These are phyloP conservation scores for Plusia festucae DNA, from an alignment of 2,888 invertebrate genomes.

Conservation along the genomic window DNA sequence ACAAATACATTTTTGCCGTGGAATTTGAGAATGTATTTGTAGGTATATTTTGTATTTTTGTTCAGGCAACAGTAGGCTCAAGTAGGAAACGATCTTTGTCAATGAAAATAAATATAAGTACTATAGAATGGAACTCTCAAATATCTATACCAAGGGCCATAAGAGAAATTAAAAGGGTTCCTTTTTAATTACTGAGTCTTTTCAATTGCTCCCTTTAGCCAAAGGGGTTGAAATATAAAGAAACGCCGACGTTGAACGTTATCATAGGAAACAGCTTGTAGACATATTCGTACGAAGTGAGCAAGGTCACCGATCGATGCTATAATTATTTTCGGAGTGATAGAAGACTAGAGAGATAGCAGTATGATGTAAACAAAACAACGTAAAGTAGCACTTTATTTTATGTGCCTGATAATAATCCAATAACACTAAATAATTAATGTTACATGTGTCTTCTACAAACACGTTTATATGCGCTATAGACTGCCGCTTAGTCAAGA, in stretches of 20 bases:
- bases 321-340: background rate
- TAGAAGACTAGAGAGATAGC: background rate
- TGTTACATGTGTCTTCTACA: too few relatives aligned
- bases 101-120: too few relatives aligned
- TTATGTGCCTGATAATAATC: too few relatives aligned
- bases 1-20: too few relatives aligned
- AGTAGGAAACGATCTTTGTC: background rate
- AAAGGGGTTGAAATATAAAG: conserved; percentile 21
- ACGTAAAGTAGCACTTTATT: background rate
- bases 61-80: background rate
- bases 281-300: conserved; percentile 16
- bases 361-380: background rate
- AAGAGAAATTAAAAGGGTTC: conserved; percentile 36
- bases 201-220: conserved; percentile 46
- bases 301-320: background rate
- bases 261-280: conserved; percentile 14
- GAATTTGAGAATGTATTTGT: background rate
- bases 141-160: conserved; percentile 20
- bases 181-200: conserved; percentile 42
- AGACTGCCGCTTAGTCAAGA: too few relatives aligned
- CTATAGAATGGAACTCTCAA: conserved; percentile 8
- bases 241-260: conserved; percentile 11
- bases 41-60: background rate
- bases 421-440: too few relatives aligned
- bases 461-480: too few relatives aligned